A percentile compares a stretch with the other conserved stretches of the same genome.
Evolutionary conservation across 2,113 vertebrate genomes (phyloP).

Genomic region (Neogobius melanostomus): DNA sequence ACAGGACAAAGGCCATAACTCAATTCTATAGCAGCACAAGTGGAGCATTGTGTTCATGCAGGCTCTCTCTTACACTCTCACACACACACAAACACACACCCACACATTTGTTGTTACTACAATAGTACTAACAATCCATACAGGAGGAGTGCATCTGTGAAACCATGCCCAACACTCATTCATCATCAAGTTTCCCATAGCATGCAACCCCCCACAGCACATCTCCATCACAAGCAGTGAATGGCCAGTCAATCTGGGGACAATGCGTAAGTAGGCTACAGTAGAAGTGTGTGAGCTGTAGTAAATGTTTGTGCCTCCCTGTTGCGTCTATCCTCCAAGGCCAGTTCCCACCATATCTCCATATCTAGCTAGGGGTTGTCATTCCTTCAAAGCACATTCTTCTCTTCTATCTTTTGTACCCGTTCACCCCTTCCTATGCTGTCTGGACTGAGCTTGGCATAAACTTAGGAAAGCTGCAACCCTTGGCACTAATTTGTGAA

Average conservation of each 20-base stretch:
- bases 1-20: conserved; percentile 76
- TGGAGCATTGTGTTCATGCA: conserved; percentile 72
- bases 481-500: conserved; percentile 54
- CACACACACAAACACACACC: too few species aligned
- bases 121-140: conserved; percentile 43
- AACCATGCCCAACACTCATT: conserved; percentile 67
- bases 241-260: conserved; percentile 57
- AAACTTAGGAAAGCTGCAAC: conserved; percentile 37
- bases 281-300: conserved; percentile 33
- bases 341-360: conserved; percentile 45
- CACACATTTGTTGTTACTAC: conserved; percentile 41
- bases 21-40: conserved; percentile 75
- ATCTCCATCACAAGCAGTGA: conserved; percentile 64
- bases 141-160: conserved; percentile 51
- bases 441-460: conserved; percentile 43
- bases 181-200: conserved; percentile 71
- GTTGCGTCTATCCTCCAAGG: conserved; percentile 60
- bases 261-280: conserved; percentile 39
- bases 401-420: conserved; percentile 32
- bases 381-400: conserved; percentile 43
- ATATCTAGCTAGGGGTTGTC: conserved; percentile 13
- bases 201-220: conserved; percentile 58
- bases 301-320: conserved; percentile 47
- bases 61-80: conserved; percentile 24
- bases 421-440: conserved; percentile 45